These are phyloP conservation scores for Rhodeus uyekii DNA, from an alignment of 2,797 vertebrate genomes.

Conservation along the genomic window DNA sequence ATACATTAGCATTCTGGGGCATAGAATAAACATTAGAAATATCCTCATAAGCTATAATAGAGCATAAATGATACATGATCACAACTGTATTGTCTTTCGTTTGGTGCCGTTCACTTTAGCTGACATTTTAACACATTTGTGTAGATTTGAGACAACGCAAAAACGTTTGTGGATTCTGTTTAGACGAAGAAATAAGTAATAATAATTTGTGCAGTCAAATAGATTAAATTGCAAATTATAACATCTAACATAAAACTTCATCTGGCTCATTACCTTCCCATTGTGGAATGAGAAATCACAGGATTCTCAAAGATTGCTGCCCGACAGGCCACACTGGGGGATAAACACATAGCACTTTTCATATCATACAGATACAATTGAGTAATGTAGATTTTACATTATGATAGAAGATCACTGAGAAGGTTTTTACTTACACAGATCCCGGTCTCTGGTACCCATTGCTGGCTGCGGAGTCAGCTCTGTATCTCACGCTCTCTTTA, in stretches of 20 bases:
- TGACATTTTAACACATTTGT: neutral
- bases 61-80: neutral
- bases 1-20: too few species aligned
- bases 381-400: neutral
- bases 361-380: neutral
- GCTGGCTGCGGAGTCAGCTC: constrained; percentile 80
- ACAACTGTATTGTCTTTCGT: neutral
- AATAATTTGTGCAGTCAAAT: neutral
- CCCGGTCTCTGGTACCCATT: constrained; percentile 94
- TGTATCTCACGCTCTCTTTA: constrained; percentile 78
- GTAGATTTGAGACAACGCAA: neutral
- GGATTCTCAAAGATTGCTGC: constrained; percentile 88
- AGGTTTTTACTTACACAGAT: constrained; percentile 84
- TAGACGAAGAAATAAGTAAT: neutral
- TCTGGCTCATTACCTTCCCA: constrained; percentile 76
- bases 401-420: neutral
- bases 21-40: neutral
- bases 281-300: constrained; percentile 80
- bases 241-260: neutral
- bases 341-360: constrained; percentile 11
- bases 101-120: neutral
- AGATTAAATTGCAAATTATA: neutral
- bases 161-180: neutral
- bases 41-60: neutral
- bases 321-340: constrained; percentile 83